These are phyloP conservation scores for Gonatopus flavifemur DNA, from an alignment of 1,140 invertebrate species.

Conservation along the genomic window DNA sequence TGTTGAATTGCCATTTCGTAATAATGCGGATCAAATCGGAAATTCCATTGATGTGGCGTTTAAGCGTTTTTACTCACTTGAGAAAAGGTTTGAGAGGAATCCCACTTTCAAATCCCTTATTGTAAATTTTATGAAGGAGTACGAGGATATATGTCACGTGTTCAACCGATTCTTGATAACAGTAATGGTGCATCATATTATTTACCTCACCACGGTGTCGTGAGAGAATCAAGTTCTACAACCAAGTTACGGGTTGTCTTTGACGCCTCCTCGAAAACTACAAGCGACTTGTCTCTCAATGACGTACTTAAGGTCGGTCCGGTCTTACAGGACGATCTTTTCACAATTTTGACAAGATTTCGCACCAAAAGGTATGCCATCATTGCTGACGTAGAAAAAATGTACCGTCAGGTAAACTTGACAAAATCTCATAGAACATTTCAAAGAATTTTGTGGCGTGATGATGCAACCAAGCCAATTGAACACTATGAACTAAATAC, in stretches of 20 bases:
- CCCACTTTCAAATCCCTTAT: conserved; percentile 12
- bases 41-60: background rate
- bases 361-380: background rate
- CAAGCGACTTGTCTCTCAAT: background rate
- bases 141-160: conserved; percentile 25
- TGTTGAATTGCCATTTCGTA: background rate
- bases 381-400: background rate
- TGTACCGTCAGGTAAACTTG: conserved; percentile 13
- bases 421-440: conserved; percentile 23
- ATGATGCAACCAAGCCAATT: conserved; percentile 9
- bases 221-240: conserved; percentile 6
- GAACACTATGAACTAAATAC: conserved; percentile 21
- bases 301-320: background rate
- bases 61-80: conserved; percentile 11
- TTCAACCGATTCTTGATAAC: background rate
- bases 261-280: conserved; percentile 12
- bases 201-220: background rate
- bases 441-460: conserved; percentile 43
- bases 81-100: conserved; percentile 11
- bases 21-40: background rate
- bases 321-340: background rate
- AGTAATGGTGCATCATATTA: conserved; percentile 11
- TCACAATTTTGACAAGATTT: background rate
- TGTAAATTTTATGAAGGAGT: conserved; percentile 26
- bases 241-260: conserved; percentile 40